Base-by-base conservation (phyloP, 2,888 invertebrate species). In the Metallyticus violacea region DNA sequence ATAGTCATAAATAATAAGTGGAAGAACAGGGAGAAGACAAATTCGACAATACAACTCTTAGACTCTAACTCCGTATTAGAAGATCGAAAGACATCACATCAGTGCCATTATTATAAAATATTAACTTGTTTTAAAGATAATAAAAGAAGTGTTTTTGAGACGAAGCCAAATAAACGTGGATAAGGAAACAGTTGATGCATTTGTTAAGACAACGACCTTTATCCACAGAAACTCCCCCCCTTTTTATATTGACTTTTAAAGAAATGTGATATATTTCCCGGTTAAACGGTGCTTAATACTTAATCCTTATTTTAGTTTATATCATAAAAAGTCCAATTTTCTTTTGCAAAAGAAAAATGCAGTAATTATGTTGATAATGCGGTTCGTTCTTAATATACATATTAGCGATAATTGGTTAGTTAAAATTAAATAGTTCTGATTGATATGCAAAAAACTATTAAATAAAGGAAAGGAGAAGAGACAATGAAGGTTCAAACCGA, bases 251-350 rank as follows among this genome's bases (percentile, higher is more conserved):
- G 25, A 81, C 40, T 81, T 30, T 29, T 81, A 25, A 82, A 82
- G 85, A 86, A 86, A 81, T 86, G 86, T 86, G 86, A 86, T 86
- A 85, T 85, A 62, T 28, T 77, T 81, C 40, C 86, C 81, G 86
- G 86, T 81, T 78, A 81, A 81, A 81, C 86, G 86, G 86, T 86
- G 86, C 80, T 81, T 86, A 62, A 81, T 86, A 86, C 81, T 86
- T 86, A 86, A 85, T 29, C 81, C 77, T 77, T 77, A 15, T 81
- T 77, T 81, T 86, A 86, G 81, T 86, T 81, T 86, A 22, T 22
- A 81, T 82, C 82, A 82, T 26, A 26, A 27, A 78, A 79, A 85
- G 80, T 79, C 79, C 26, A 27, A 27, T 30, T 26, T 82, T 76
- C 76, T 26, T 82, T 82, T 82, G n/a, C 6, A 30, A 76, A 81